Base-by-base conservation (phyloP, 2,113 vertebrate genomes). In the Benitochromis conjunctus region DNA sequence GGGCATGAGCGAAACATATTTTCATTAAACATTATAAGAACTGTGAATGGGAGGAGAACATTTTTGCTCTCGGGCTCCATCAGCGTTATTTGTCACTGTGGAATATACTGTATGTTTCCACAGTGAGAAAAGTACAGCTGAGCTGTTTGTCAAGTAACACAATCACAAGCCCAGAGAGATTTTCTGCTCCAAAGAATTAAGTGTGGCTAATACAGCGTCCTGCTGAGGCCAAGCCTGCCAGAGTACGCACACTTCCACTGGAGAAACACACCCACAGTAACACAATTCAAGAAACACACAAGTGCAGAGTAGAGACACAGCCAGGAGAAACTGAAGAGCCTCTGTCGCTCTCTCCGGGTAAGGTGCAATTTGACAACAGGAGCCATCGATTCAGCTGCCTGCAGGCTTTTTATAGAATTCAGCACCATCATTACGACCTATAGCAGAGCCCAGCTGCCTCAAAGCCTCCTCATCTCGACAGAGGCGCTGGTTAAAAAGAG, bases 371-470 rank as follows among this genome's bases (percentile, higher is more conserved):
- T 94, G 92, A 94, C 92, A 94, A 95, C 90, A 94, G 92, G 85
- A 89, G 87, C 84, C 94, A 96, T 95, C 55, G 93, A 96, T 96
- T 93, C 91, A 93, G 91, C 86, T 79, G 91, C 91, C 93, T 90
- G 84, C 91, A 90, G 92, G 76, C 92, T 95, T 96, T 96, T 96
- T 95, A 94, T 95, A 95, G 94, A 92, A 92, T 83, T 86, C 81
- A 91, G 87, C 87, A 80, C 64, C 92, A 94, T 94, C 90, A 92
- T 95, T 95, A 94, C 19, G 29, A 83, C 85, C 82, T 82, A 4
- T 54, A 83, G 85, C 81, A 71, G 66, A 78, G 77, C 71, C 66
- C 38, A 24, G 82, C 64, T 86, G 83, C 83, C 64, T 88, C 83
- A 71, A 26, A 78, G 88, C 78, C 82, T 86, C 31, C 51, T 13